Conservation (phyloP, 2,888 invertebrate species). For the Julus scandinavius region DNA sequence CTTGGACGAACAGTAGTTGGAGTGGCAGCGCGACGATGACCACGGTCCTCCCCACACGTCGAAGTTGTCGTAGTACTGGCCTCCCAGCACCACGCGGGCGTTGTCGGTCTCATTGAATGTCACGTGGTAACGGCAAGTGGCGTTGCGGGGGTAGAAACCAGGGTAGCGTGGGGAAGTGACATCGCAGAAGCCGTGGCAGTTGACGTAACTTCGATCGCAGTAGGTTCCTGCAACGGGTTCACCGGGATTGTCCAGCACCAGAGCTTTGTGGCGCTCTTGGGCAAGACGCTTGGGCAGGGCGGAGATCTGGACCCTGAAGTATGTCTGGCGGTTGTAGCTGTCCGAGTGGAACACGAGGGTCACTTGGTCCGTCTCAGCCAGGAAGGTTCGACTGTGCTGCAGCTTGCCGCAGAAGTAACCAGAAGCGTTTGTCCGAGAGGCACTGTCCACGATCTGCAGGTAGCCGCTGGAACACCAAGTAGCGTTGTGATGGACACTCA, state of each 20-base stretch:
- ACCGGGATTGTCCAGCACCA: slow-evolving; percentile 55
- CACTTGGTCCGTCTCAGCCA: slow-evolving; percentile 57
- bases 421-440: slow-evolving; percentile 37
- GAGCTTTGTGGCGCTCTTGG: slow-evolving; percentile 57
- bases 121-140: slow-evolving; percentile 57
- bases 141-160: slow-evolving; percentile 58
- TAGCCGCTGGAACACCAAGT: slow-evolving; percentile 56
- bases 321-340: slow-evolving; percentile 53
- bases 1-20: slow-evolving; percentile 50
- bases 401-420: slow-evolving; percentile 58
- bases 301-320: slow-evolving; percentile 56
- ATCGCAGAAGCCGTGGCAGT: slow-evolving; percentile 57
- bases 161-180: slow-evolving; percentile 58
- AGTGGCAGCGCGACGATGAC: slow-evolving; percentile 53
- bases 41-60: slow-evolving; percentile 58
- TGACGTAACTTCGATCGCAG: slow-evolving; percentile 57
- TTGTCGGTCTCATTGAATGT: slow-evolving; percentile 56
- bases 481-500: slow-evolving; percentile 56
- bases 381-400: slow-evolving; percentile 55
- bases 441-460: slow-evolving; percentile 57
- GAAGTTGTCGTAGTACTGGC: slow-evolving; percentile 58
- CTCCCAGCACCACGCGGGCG: slow-evolving; percentile 56
- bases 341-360: slow-evolving; percentile 56
- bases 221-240: slow-evolving; percentile 55
- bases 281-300: slow-evolving; percentile 57